Percentiles rank a stretch among this genome's conserved stretches.
Conservation (phyloP, 2,797 vertebrate genomes). For the Tauraco hartlaubi region DNA sequence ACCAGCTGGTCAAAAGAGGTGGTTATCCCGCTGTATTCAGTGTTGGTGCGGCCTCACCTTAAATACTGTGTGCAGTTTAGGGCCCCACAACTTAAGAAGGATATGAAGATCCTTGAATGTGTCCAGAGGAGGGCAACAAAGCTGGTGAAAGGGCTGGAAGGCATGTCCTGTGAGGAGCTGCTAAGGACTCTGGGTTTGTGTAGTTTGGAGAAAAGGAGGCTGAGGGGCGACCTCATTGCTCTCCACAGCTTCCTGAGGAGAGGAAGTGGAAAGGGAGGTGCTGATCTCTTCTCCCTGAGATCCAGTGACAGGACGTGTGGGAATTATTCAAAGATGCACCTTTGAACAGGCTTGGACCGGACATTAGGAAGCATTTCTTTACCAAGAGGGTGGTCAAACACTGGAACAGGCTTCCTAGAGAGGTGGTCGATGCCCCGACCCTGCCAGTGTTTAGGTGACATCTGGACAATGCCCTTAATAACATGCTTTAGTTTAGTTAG, state of each 20-base stretch:
- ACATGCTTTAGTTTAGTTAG: background rate
- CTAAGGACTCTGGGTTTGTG: background rate
- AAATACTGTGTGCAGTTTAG: background rate
- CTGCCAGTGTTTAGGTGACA: background rate
- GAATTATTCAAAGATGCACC: background rate
- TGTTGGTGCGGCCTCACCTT: rapidly evolving
- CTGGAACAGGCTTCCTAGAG: background rate
- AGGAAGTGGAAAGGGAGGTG: background rate
- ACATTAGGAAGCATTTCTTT: background rate
- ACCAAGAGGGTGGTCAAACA: background rate
- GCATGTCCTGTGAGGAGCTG: rapidly evolving
- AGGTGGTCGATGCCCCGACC: background rate
- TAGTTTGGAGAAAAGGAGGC: background rate
- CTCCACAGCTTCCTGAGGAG: background rate
- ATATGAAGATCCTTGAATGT: background rate
- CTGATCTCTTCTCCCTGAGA: background rate
- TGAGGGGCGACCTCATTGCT: background rate
- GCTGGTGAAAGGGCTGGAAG: background rate
- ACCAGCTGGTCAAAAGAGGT: background rate
- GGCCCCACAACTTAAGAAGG: background rate
- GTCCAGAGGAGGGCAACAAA: background rate
- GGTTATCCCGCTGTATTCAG: background rate
- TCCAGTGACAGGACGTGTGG: rapidly evolving
- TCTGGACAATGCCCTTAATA: background rate
- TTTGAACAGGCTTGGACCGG: too few species aligned